phyloP scores from a whole-genome alignment of 2,888 invertebrate genomes.

The Seira ritae region DNA sequence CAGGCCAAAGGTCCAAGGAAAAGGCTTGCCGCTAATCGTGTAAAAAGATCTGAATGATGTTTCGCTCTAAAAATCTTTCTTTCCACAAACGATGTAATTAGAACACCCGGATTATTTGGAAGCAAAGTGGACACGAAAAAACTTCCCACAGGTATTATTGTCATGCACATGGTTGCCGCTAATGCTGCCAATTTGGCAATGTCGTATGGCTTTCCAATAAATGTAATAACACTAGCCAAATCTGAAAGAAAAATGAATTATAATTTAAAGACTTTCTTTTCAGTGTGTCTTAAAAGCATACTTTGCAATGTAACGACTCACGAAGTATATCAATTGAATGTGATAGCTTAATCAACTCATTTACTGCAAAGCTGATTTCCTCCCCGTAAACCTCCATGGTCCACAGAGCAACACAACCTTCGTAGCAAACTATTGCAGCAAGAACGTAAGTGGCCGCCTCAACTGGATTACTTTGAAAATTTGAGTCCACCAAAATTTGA shows the following conservation, averaged over 20 bases:
- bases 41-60: neutral
- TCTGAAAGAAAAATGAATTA: conserved; percentile 17
- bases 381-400: neutral
- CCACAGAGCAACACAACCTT: neutral
- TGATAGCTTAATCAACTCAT: too few relatives aligned
- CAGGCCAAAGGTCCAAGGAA: neutral
- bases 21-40: neutral
- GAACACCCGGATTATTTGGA: neutral
- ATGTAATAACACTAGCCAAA: neutral
- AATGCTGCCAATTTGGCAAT: conserved; percentile 20
- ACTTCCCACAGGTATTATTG: neutral
- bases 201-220: conserved; percentile 6
- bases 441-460: neutral
- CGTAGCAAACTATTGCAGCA: conserved; percentile 3
- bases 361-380: neutral
- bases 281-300: neutral
- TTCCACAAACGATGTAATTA: neutral
- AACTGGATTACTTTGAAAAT: neutral
- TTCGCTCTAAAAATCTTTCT: neutral
- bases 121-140: neutral
- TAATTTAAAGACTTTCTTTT: neutral
- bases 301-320: neutral
- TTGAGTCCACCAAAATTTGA: neutral
- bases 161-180: conserved; percentile 19
- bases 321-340: too few relatives aligned